Evolutionary conservation across 2,888 invertebrate genomes (phyloP).

Genomic region (Trichopoda pennipes): DNA sequence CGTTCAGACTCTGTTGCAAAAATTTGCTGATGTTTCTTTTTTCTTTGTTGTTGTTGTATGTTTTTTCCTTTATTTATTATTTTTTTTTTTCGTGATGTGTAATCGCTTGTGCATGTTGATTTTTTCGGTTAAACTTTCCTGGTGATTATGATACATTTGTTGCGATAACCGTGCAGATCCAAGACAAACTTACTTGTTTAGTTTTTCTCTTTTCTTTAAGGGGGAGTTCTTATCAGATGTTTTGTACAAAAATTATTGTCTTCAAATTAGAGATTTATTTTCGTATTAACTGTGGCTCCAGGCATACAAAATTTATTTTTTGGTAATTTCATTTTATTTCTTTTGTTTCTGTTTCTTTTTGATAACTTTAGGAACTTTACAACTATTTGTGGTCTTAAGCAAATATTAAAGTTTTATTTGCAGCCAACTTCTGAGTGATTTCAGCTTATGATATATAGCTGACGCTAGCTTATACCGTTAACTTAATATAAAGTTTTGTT

Average conservation of each 20-base stretch:
- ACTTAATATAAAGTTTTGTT: conserved; percentile 15
- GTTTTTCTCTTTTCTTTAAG: conserved; percentile 18
- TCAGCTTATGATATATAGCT: conserved; percentile 38
- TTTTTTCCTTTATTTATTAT: conserved; percentile 6
- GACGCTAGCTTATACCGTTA: neutral
- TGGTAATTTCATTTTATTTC: conserved; percentile 22
- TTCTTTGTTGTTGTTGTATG: neutral
- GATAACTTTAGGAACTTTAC: neutral
- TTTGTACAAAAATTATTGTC: conserved; percentile 7
- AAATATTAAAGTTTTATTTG: conserved; percentile 17
- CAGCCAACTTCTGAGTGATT: conserved; percentile 20
- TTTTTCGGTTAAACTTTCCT: conserved; percentile 61
- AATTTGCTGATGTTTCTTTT: conserved; percentile 36
- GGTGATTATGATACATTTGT: conserved; percentile 68
- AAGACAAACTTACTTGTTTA: conserved; percentile 22
- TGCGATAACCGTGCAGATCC: conserved; percentile 57
- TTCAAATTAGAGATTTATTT: conserved; percentile 42
- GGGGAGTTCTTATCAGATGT: conserved; percentile 46
- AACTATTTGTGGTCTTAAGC: neutral
- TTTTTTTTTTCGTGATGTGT: conserved; percentile 48
- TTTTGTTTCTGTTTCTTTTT: conserved; percentile 14
- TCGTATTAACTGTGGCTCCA: conserved; percentile 20
- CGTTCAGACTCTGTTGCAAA: conserved; percentile 5
- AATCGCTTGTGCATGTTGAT: conserved; percentile 64
- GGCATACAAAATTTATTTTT: conserved; percentile 42